Conservation (phyloP, 2,113 vertebrate genomes). For the Elaphurus davidianus region DNA sequence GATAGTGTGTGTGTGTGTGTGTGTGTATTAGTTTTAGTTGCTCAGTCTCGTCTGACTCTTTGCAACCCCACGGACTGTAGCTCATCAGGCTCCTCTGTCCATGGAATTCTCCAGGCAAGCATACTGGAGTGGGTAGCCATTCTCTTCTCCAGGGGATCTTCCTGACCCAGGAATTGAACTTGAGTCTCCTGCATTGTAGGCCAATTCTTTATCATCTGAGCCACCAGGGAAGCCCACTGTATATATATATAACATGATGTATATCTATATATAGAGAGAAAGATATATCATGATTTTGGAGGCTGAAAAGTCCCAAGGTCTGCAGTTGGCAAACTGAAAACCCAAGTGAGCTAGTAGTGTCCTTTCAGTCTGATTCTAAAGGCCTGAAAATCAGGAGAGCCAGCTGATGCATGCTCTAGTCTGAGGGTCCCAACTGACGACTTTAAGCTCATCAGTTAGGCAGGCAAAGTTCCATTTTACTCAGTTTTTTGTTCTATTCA, state of each 20-base stretch:
- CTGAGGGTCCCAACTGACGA: background rate
- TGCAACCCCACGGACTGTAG: accelerated
- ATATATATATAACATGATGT: background rate
- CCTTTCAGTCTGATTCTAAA: background rate
- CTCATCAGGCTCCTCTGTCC: background rate
- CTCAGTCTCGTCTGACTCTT: background rate
- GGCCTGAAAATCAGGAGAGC: background rate
- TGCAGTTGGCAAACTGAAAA: background rate
- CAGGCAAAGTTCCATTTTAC: background rate
- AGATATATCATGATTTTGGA: background rate
- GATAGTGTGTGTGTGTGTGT: background rate
- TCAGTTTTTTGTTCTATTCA: background rate
- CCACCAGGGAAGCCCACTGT: background rate
- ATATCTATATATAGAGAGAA: background rate
- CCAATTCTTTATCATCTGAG: background rate
- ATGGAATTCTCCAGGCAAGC: background rate
- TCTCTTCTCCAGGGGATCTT: background rate
- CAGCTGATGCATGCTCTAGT: background rate
- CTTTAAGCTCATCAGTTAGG: background rate
- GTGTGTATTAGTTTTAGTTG: too few species aligned
- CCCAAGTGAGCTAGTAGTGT: background rate
- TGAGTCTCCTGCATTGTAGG: background rate
- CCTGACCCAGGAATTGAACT: background rate
- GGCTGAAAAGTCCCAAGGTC: background rate
- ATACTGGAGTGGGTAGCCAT: background rate